Base-by-base conservation (phyloP, 2,797 vertebrate species). In the Streptopelia turtur region DNA sequence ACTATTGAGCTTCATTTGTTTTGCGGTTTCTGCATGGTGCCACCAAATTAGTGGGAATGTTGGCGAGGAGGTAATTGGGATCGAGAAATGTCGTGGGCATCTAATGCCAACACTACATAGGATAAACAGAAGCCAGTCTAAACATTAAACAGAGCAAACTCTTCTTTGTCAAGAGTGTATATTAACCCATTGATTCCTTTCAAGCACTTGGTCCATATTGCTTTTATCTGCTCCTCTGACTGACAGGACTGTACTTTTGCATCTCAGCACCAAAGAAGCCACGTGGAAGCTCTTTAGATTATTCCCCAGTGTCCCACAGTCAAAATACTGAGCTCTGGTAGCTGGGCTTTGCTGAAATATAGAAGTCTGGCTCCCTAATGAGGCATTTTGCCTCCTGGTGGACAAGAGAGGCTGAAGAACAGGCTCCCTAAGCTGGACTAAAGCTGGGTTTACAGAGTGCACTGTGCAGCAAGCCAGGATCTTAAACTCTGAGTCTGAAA, bases 371-470 rank as follows among this genome's bases (percentile, higher is more conserved):
- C 53, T 61, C 4, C 0, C 30, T 83, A 50, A 71, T n/a, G 60
- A 78, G 61, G 31, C 21, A 3, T 65, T 96, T 92, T 91, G 95
- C 94, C 95, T 96, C 93, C 96, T 94, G 6, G 94, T 93, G 91
- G 93, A 90, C 35, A 50, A 18, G 28, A 15, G 63, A 69, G 53
- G 66, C 17, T 50, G 86, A 82, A 92, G 91, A 84, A 83, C 75
- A 72, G 37, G 68, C 87, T 94, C 61, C 47, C 39, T 94, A 50
- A 86, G 10, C 8, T 45, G 70, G 47, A 8, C 18, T 47, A 17
- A 64, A 80, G 33, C 5, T 57, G 59, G 59, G 49, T 5, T 74
- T 53, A 11, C 15, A 22, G 55, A 43, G 43, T 18, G 31, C 15
- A 12, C 84, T 91, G 88, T 93, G 41, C 79, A 81, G 83, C 90